A percentile compares a stretch with the other conserved stretches of the same genome.
Evolutionary conservation across 2,888 invertebrate species (phyloP).

Genomic region (Brachylomia viminalis): DNA sequence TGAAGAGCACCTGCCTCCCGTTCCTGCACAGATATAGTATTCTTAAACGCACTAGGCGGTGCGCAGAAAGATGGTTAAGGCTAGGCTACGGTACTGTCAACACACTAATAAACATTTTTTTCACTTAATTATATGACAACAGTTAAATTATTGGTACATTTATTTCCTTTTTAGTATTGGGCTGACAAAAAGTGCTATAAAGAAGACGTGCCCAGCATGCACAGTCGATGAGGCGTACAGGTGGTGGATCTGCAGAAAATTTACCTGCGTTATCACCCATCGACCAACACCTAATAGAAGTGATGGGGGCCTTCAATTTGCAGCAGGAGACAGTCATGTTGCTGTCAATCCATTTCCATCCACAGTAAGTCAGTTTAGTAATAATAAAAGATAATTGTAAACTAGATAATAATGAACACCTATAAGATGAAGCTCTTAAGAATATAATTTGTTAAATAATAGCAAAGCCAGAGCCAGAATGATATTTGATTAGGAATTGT

Average conservation of each 20-base stretch:
- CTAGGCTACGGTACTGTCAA: too few species aligned
- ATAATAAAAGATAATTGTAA: background rate
- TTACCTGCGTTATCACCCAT: constrained; percentile 5
- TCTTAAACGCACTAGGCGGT: too few species aligned
- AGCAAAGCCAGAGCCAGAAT: background rate
- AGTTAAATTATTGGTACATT: too few species aligned
- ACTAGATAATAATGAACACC: background rate
- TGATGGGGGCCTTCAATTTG: constrained; percentile 1
- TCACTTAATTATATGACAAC: too few species aligned
- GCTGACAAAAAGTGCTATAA: background rate
- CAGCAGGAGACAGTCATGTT: constrained; percentile 15
- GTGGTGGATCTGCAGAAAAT: background rate
- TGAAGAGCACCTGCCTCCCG: too few species aligned
- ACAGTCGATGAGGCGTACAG: background rate
- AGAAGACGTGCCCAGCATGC: background rate
- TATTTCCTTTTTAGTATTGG: too few species aligned
- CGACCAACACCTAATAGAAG: constrained; percentile 6
- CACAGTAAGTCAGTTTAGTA: background rate
- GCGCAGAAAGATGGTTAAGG: too few species aligned
- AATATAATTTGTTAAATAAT: background rate
- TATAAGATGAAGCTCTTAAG: background rate
- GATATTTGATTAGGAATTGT: background rate
- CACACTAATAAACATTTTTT: too few species aligned
- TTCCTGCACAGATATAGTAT: too few species aligned
- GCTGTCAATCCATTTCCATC: constrained; percentile 9